Conservation (phyloP, 2,888 invertebrate species). For the Drosophila pegasa region DNA sequence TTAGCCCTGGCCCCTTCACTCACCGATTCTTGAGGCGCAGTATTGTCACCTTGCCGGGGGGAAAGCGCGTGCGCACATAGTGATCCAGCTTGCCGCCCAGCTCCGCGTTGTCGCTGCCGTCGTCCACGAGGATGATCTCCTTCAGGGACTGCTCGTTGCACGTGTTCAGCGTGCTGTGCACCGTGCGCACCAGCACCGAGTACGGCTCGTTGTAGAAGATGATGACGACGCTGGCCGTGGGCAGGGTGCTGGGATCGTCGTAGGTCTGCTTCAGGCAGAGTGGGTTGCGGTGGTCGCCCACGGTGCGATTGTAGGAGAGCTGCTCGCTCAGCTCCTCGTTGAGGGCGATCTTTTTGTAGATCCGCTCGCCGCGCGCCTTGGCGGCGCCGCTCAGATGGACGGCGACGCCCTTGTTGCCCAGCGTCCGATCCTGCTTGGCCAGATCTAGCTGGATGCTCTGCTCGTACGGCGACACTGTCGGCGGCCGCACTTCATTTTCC, state of each 20-base stretch:
- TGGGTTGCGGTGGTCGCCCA: slow-evolving; percentile 84
- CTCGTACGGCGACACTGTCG: slow-evolving; percentile 72
- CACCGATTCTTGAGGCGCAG: slow-evolving; percentile 90
- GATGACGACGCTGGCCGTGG: slow-evolving; percentile 91
- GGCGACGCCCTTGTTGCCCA: slow-evolving; percentile 90
- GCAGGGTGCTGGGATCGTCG: slow-evolving; percentile 87
- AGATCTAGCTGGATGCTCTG: slow-evolving; percentile 87
- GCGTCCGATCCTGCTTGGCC: slow-evolving; percentile 87
- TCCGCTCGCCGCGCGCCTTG: slow-evolving; percentile 88
- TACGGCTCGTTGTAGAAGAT: slow-evolving; percentile 97
- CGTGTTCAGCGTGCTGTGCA: slow-evolving; percentile 90
- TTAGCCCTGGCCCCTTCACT: slow-evolving; percentile 45
- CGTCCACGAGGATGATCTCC: slow-evolving; percentile 98
- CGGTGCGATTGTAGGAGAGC: slow-evolving; percentile 92
- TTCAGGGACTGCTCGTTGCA: slow-evolving; percentile 88
- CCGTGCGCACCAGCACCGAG: slow-evolving; percentile 91
- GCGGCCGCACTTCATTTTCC: slow-evolving; percentile 68
- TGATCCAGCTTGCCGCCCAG: slow-evolving; percentile 91
- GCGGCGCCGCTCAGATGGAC: slow-evolving; percentile 89
- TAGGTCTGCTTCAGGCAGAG: slow-evolving; percentile 85
- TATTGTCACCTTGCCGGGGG: slow-evolving; percentile 89
- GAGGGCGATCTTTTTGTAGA: slow-evolving; percentile 93
- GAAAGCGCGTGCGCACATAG: slow-evolving; percentile 91
- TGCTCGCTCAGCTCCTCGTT: slow-evolving; percentile 95
- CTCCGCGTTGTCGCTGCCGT: slow-evolving; percentile 92